Evolutionary conservation across 2,797 vertebrate genomes (phyloP), one percentile per base, ranked within the genome.

Genomic region (Pristis pectinata): DNA sequence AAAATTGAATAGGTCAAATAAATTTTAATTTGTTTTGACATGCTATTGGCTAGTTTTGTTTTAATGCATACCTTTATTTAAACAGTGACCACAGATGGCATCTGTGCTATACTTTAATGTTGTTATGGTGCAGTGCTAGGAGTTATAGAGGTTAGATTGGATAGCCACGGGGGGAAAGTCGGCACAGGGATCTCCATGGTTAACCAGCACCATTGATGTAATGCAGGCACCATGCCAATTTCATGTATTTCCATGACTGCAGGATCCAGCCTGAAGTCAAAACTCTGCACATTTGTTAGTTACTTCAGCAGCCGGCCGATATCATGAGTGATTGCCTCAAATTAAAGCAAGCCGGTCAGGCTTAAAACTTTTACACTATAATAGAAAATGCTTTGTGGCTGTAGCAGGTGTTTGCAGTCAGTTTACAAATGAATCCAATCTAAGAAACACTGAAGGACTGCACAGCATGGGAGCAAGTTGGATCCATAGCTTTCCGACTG

Each of bases 1-100:
- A 92, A 87, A 59, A 87, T 11, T 59, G 83, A 87, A 61, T 30
- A 61, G 83, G 83, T 87, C 27, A 87, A 59, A 87, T 87, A 15
- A 87, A 87, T 87, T 59, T 59, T 87, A 61, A 87, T 56, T 85
- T 30, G 24, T 85, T 56, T 85, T 85, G 82, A 85, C 82, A 85
- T 34, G 56, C 83, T n/a, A n/a, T 59, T 87, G 83, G 83, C 83
- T 59, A 59, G 53, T 59, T 87, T 87, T 87, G 53, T 59, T n/a
- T 87, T 17, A 87, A 87, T 17, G 13, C 30, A 87, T n/a, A 61
- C 59, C 59, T 85, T 85, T 85, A 56, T 53, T 85, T 85, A 53
- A 85, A 27, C 49, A 56, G 56, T 34, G 13, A n/a, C 56, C 56
- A 87, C 53, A 61, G 83, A 59, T 59, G 30, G 59, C 53, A n/a